Percentiles rank a stretch among this genome's conserved stretches.
These are phyloP conservation scores for Sebastiscus tertius DNA, from an alignment of 2,797 vertebrate species.

Conservation along the genomic window DNA sequence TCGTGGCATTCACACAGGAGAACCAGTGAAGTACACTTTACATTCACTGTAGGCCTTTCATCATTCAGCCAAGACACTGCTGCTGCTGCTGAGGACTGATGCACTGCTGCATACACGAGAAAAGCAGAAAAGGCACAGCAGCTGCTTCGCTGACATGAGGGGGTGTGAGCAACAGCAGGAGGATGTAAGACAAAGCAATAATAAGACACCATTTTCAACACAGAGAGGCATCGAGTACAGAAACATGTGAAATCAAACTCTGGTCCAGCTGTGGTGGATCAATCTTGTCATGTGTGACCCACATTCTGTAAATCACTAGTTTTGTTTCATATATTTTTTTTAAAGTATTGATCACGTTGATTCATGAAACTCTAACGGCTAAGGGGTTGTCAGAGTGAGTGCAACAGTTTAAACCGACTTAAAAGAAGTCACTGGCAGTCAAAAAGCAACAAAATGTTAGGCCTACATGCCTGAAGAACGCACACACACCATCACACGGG, in stretches of 20 bases:
- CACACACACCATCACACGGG: not conserved
- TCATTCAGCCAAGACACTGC: not conserved
- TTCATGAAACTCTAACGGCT: not conserved
- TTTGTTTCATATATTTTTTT: not conserved
- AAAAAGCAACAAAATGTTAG: not conserved
- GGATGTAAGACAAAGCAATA: not conserved
- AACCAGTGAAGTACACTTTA: not conserved
- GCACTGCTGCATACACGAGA: not conserved
- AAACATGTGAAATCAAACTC: not conserved
- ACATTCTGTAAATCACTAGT: not conserved
- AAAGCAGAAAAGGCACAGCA: constrained; percentile 72
- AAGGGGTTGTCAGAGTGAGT: not conserved
- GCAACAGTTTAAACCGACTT: not conserved
- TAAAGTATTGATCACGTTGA: not conserved
- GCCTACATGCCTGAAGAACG: not conserved
- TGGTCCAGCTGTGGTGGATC: not conserved
- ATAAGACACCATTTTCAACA: not conserved
- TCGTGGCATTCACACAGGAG: not conserved
- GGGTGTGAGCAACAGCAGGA: constrained; percentile 1
- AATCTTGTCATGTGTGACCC: no score
- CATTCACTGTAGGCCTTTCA: constrained; percentile 25
- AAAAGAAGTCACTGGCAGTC: not conserved
- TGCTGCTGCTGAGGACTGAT: constrained; percentile 10
- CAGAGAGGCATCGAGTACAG: not conserved
- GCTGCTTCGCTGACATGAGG: constrained; percentile 37